These are phyloP conservation scores for Goniozus legneri DNA, from an alignment of 1,140 invertebrate genomes.

Conservation along the genomic window DNA sequence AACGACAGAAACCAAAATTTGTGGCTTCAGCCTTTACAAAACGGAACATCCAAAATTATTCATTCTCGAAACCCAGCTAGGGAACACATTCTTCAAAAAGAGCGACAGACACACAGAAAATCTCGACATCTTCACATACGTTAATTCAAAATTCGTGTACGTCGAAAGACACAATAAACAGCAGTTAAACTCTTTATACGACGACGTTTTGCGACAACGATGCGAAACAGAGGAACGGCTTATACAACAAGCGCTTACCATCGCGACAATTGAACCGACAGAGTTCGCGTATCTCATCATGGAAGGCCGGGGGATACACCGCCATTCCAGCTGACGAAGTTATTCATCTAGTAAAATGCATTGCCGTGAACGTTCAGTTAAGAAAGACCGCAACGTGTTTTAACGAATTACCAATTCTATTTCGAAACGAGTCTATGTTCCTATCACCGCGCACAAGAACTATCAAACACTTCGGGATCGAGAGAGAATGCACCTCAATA, in stretches of 20 bases:
- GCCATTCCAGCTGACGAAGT: slow-evolving; percentile 10
- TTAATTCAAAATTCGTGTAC: slow-evolving; percentile 19
- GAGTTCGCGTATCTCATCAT: slow-evolving; percentile 17
- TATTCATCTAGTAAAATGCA: slow-evolving; percentile 11
- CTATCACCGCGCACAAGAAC: background rate
- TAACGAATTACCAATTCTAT: slow-evolving; percentile 9
- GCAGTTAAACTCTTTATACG: slow-evolving; percentile 9
- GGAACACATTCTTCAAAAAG: background rate
- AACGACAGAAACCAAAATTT: background rate
- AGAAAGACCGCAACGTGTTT: background rate
- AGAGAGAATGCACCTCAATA: background rate
- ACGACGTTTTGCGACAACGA: slow-evolving; percentile 6
- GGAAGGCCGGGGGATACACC: slow-evolving; percentile 18
- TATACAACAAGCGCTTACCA: slow-evolving; percentile 12
- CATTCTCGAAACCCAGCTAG: slow-evolving; percentile 5
- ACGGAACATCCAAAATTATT: slow-evolving; percentile 16
- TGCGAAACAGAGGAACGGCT: slow-evolving; percentile 9
- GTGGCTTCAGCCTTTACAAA: slow-evolving; percentile 2
- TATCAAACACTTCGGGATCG: background rate
- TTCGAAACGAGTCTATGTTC: background rate
- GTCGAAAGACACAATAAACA: slow-evolving; percentile 9
- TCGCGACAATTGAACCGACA: slow-evolving; percentile 4
- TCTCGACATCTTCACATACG: slow-evolving; percentile 20
- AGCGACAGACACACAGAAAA: slow-evolving; percentile 2
- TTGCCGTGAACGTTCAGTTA: background rate